These are phyloP conservation scores for Genyomyrus donnyi DNA, from an alignment of 2,113 vertebrate genomes.

Conservation along the genomic window DNA sequence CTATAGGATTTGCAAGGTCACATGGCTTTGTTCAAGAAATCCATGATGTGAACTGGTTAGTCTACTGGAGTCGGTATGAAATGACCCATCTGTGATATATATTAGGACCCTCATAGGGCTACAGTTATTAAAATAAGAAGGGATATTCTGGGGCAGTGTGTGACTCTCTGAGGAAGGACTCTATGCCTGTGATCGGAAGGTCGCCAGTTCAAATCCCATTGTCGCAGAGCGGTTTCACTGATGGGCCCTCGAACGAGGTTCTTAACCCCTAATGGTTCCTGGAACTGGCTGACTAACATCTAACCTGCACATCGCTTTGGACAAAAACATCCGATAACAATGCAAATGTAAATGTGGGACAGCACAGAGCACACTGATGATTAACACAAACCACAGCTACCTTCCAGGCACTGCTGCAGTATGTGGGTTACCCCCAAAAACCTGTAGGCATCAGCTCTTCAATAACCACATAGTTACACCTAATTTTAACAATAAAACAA, in stretches of 20 bases:
- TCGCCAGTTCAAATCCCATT: background rate
- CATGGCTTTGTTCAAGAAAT: background rate
- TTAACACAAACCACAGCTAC: background rate
- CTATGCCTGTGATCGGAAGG: background rate
- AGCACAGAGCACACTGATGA: background rate
- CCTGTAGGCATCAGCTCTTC: background rate
- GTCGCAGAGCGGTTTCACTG: background rate
- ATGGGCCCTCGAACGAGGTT: background rate
- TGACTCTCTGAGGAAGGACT: background rate
- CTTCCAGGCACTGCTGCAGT: background rate
- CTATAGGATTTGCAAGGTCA: background rate
- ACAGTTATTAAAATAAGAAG: background rate
- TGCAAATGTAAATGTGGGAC: background rate
- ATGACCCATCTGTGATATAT: background rate
- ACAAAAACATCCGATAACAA: background rate
- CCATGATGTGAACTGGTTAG: background rate
- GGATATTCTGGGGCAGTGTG: background rate
- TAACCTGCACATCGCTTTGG: background rate
- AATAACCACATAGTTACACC: background rate
- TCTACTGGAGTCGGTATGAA: background rate
- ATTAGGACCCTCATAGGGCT: background rate
- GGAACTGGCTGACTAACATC: background rate
- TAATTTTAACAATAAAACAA: background rate
- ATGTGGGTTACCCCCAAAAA: background rate
- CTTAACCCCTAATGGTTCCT: background rate